Base-by-base conservation (phyloP, 37 sponge, comb jelly and placozoan genomes). In the Mnemiopsis leidyi region DNA sequence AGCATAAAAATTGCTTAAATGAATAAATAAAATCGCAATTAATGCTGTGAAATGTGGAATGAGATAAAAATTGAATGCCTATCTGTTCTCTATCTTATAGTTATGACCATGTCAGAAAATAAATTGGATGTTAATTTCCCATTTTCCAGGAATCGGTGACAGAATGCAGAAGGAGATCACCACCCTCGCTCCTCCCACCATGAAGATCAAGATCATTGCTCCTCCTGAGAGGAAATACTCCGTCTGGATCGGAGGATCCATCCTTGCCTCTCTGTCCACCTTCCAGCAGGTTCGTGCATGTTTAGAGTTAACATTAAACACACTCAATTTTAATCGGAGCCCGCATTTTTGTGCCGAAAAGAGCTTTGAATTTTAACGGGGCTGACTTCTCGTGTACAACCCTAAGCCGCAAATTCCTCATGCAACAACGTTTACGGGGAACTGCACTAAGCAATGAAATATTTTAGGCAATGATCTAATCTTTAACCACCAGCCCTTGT, bases 161-260 rank as follows among this genome's bases (percentile, higher is more conserved):
- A 93, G 95, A 24, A 93, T 95, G 93, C 95, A 95, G 92, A 95
- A 95, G 93, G 94, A 94, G 92, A 93, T 95, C 71, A 77, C 79
- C 36, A 94, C 94, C 69, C 82, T 95, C 18, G 93, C 94, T 68
- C 95, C 95, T 25, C 93, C 93, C 68, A 88, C 93, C 48, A 93
- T 93, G 93, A 94, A 92, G 93, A 79, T 95, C 93, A 94, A 95
- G 94, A 93, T 94, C 69, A 93, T 94, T 82, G 94, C 94, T 93
- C 94, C 94, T 68, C 94, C 94, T 9, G 94, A 94, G 92, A 93
- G 94, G 93, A 94, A 94, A 69, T 94, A 94, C 94, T 93, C 93
- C 93, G 94, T 93, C 73, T 94, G 94, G 94, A 94, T 94, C 38
- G 94, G 94, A 82, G 94, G 94, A 68, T 94, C 94, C 93, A 94